Conservation (phyloP, 2,888 invertebrate genomes). For the Cactoblastis cactorum region DNA sequence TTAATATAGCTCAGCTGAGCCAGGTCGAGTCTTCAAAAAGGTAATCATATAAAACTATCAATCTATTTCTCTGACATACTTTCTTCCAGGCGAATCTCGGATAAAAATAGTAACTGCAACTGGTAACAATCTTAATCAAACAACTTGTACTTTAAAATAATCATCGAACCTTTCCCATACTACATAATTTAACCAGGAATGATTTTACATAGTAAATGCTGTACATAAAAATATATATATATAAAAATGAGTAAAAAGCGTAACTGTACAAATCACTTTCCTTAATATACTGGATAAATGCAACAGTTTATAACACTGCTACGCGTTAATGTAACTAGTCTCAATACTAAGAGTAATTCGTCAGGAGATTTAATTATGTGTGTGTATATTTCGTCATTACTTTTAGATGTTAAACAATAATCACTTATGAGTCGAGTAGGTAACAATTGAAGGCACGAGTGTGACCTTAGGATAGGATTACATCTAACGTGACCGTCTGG, state of each 20-base stretch:
- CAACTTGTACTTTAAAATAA: slow-evolving; percentile 40
- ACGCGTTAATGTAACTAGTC: slow-evolving; percentile 47
- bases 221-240: slow-evolving; percentile 59
- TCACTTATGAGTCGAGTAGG: slow-evolving; percentile 46
- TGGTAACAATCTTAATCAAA: slow-evolving; percentile 70
- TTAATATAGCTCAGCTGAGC: not conserved
- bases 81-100: not conserved
- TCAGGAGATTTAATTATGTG: slow-evolving; percentile 46
- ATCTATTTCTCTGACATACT: not conserved
- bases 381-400: slow-evolving; percentile 37
- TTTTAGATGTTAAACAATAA: slow-evolving; percentile 25
- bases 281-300: slow-evolving; percentile 71
- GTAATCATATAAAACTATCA: slow-evolving; percentile 2
- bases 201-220: slow-evolving; percentile 68
- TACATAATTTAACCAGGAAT: slow-evolving; percentile 55
- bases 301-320: slow-evolving; percentile 60
- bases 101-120: slow-evolving; percentile 61
- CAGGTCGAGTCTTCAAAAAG: not conserved
- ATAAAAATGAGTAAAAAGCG: slow-evolving; percentile 49
- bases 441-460: slow-evolving; percentile 54
- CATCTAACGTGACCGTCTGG: slow-evolving; percentile 70
- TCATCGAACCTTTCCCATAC: slow-evolving; percentile 30
- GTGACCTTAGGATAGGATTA: slow-evolving; percentile 51
- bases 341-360: slow-evolving; percentile 59
- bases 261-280: slow-evolving; percentile 72